phyloP scores from a whole-genome alignment of 2,113 vertebrate genomes.

The Polypterus senegalus region DNA sequence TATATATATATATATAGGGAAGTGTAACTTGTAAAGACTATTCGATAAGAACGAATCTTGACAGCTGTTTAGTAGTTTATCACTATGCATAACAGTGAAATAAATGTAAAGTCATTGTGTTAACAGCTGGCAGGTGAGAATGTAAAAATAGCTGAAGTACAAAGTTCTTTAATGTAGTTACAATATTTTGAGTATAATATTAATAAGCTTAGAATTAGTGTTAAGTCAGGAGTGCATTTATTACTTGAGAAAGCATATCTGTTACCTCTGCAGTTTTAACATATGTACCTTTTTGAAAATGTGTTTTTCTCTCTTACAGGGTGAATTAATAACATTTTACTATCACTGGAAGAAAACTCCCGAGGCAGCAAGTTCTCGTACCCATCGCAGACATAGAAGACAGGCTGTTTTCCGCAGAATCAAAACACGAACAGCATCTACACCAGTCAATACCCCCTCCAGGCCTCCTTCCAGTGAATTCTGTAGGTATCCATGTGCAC shows the following conservation, averaged over 20 bases:
- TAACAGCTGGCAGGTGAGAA: neutral
- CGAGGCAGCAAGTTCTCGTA: conserved; percentile 87
- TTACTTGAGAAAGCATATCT: neutral
- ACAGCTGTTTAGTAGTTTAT: too few species aligned
- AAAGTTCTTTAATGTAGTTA: conserved; percentile 4
- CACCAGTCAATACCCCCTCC: conserved; percentile 89
- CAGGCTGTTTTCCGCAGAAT: conserved; percentile 96
- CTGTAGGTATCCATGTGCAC: conserved; percentile 52
- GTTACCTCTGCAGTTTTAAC: conserved; percentile 8
- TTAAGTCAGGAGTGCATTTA: accelerated
- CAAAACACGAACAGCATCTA: conserved; percentile 92
- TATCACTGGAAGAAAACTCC: conserved; percentile 99
- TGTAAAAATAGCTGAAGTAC: conserved; percentile 22
- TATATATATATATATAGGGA: too few species aligned
- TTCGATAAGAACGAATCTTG: too few species aligned
- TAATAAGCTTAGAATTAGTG: neutral
- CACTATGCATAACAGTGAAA: too few species aligned
- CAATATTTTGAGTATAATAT: conserved; percentile 1
- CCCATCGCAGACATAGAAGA: conserved; percentile 86
- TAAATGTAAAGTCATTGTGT: too few species aligned
- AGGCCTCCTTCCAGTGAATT: conserved; percentile 94
- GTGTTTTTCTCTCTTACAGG: conserved; percentile 48
- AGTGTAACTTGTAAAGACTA: too few species aligned
- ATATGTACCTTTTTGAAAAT: conserved; percentile 15
- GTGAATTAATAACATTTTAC: conserved; percentile 95